These are phyloP conservation scores for Caerostris darwini DNA, from an alignment of 1,140 invertebrate species.

Conservation along the genomic window DNA sequence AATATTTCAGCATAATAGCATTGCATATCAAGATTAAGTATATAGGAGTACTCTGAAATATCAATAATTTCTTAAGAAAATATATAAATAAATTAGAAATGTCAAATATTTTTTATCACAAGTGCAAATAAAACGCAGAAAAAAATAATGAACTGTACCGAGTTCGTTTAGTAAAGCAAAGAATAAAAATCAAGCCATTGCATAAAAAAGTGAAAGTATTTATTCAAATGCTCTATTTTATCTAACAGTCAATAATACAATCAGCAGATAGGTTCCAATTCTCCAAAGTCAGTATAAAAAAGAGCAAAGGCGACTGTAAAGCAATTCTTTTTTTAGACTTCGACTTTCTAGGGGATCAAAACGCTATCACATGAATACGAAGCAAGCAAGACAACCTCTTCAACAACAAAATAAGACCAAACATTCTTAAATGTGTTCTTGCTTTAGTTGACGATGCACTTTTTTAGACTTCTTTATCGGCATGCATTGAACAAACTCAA, in stretches of 20 bases:
- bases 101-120: no score
- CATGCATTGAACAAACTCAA: constrained; percentile 40
- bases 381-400: constrained; percentile 33
- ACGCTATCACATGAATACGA: constrained; percentile 63
- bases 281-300: constrained; percentile 43
- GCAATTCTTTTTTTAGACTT: constrained; percentile 41
- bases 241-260: constrained; percentile 47
- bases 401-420: constrained; percentile 29
- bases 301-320: constrained; percentile 46
- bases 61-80: no score
- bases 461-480: constrained; percentile 61
- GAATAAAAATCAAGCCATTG: neutral
- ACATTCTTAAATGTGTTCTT: constrained; percentile 53
- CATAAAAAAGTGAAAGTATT: neutral
- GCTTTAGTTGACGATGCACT: constrained; percentile 18
- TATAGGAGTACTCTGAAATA: no score
- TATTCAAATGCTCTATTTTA: constrained; percentile 8
- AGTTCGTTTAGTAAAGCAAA: no score
- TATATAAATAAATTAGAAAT: no score
- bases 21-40: no score
- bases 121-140: no score
- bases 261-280: constrained; percentile 40
- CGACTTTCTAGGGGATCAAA: constrained; percentile 4
- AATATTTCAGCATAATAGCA: no score
- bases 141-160: no score